Conservation (phyloP, 2,888 invertebrate genomes). For the Magallana nippona region DNA sequence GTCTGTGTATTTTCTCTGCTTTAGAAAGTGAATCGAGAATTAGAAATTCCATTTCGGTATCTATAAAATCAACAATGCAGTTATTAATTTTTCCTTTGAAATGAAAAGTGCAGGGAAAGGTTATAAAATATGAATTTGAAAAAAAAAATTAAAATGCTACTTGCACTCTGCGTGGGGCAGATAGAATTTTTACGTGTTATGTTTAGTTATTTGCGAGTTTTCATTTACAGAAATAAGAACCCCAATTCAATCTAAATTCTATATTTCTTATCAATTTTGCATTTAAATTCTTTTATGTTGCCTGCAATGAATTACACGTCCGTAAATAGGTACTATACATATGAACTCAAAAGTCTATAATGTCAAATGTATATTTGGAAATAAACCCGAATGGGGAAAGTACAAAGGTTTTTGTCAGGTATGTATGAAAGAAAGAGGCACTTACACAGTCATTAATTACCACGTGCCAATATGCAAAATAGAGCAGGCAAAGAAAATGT, state of each 20-base stretch:
- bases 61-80: constrained; percentile 18
- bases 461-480: neutral
- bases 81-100: neutral
- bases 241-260: neutral
- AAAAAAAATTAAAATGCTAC: neutral
- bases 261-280: neutral
- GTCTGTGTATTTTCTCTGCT: neutral
- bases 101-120: neutral
- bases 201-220: neutral
- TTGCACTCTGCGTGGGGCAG: neutral
- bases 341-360: neutral
- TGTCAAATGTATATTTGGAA: constrained; percentile 7
- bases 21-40: neutral
- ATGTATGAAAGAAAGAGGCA: constrained; percentile 1
- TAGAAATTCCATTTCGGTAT: neutral
- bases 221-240: neutral
- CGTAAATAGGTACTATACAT: neutral
- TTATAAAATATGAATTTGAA: neutral
- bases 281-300: neutral
- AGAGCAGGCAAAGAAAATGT: constrained; percentile 13
- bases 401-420: neutral
- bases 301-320: neutral
- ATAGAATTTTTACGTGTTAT: neutral
- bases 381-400: neutral
- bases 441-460: neutral